A percentile compares a stretch with the other conserved stretches of the same genome.
Conservation (phyloP, 2,113 vertebrate genomes). For the Myiagra hebetior region DNA sequence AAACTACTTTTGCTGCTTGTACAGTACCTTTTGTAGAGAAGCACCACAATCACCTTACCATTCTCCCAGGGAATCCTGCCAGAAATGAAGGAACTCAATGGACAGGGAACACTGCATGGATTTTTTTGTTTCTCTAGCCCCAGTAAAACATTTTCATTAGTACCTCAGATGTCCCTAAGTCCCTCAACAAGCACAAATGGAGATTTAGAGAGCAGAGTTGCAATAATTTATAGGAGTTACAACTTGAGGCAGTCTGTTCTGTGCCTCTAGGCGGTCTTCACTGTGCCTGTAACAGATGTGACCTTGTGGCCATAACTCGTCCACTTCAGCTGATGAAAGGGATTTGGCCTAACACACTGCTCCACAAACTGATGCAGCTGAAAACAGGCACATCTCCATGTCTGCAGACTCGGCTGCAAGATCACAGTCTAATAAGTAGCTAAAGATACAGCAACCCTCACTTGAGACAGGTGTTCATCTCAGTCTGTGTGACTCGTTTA, state of each 20-base stretch:
- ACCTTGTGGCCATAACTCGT: fast-evolving
- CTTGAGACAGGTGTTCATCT: not conserved
- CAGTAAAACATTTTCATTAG: not conserved
- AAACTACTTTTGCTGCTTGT: not conserved
- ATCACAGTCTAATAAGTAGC: not conserved
- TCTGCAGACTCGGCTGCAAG: not conserved
- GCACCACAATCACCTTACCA: not conserved
- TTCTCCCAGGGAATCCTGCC: not conserved
- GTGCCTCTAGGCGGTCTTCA: not conserved
- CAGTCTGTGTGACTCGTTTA: not conserved
- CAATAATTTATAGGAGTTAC: not conserved
- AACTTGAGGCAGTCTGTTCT: not conserved
- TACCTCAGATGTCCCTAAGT: not conserved
- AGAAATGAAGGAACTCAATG: not conserved
- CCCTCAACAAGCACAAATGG: not conserved
- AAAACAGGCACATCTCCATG: not conserved
- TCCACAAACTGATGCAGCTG: not conserved
- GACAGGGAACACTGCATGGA: not conserved
- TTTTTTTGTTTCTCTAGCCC: not conserved
- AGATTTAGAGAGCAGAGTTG: not conserved
- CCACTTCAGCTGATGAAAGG: not conserved
- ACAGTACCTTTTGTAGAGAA: not conserved
- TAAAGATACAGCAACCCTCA: not conserved
- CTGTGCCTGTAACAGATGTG: not conserved
- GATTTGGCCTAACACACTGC: not conserved